Conservation (phyloP, 2,797 vertebrate genomes). For the Chiroxiphia lanceolata region DNA sequence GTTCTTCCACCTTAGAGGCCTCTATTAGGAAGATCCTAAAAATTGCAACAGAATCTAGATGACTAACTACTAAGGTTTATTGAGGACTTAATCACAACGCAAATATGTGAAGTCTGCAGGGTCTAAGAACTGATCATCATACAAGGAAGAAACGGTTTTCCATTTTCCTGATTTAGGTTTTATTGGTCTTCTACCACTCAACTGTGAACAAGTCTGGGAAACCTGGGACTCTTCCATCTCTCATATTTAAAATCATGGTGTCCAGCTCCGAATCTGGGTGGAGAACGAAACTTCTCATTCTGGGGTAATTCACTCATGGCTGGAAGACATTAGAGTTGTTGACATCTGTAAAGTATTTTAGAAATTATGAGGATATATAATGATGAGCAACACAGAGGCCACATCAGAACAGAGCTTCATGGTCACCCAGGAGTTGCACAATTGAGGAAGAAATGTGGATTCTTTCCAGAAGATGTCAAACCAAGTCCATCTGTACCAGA, state of each 20-base stretch:
- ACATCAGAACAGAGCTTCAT: conserved; percentile 3
- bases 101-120: not conserved
- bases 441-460: conserved; percentile 17
- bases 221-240: conserved; percentile 3
- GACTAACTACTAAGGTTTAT: not conserved
- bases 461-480: conserved; percentile 56
- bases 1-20: not conserved
- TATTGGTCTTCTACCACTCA: not conserved
- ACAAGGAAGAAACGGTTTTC: not conserved
- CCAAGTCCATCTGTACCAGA: not conserved
- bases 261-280: not conserved
- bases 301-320: not conserved
- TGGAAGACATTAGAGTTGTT: conserved; percentile 39
- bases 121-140: not conserved
- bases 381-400: conserved; percentile 16
- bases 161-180: not conserved
- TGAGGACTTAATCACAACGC: conserved; percentile 18
- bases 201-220: conserved; percentile 21
- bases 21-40: conserved; percentile 14
- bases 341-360: conserved; percentile 48
- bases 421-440: conserved; percentile 25
- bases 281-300: conserved; percentile 2
- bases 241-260: not conserved
- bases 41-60: not conserved
- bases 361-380: conserved; percentile 8